Percentiles rank a stretch among this genome's conserved stretches.
phyloP scores from a whole-genome alignment of 2,797 vertebrate genomes.

The Chlorospingus semifuscus region DNA sequence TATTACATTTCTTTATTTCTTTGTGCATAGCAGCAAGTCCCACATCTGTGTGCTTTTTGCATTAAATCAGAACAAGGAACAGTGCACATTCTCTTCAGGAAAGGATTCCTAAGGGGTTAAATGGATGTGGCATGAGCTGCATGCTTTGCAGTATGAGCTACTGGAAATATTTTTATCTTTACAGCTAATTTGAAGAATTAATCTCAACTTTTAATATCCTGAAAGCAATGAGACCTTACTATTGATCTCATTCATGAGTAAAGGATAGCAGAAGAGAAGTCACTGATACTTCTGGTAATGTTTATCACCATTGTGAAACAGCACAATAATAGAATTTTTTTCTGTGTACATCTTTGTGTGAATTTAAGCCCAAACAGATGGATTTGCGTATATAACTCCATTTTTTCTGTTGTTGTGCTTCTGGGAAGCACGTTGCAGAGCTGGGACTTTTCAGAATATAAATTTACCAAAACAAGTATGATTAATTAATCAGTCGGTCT shows the following conservation, averaged over 20 bases:
- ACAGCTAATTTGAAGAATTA: not conserved
- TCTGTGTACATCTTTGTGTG: not conserved
- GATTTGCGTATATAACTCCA: not conserved
- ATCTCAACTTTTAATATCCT: not conserved
- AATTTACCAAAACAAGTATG: conserved; percentile 33
- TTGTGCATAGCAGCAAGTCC: not conserved
- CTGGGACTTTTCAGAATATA: not conserved
- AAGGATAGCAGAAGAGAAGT: not conserved
- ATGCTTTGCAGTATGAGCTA: not conserved
- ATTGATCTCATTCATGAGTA: not conserved
- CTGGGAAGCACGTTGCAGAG: not conserved
- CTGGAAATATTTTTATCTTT: not conserved
- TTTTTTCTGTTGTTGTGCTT: not conserved
- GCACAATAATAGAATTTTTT: not conserved
- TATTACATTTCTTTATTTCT: not conserved
- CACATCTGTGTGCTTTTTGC: not conserved
- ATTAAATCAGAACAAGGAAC: not conserved
- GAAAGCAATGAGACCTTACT: not conserved
- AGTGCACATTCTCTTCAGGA: not conserved
- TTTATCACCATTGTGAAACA: not conserved
- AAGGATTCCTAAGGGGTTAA: not conserved
- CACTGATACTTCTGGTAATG: not conserved
- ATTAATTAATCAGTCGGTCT: conserved; percentile 60
- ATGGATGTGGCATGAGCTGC: not conserved
- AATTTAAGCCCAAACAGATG: not conserved